Conservation (phyloP, 2,113 vertebrate species). For the Vulpes ferrilata region DNA sequence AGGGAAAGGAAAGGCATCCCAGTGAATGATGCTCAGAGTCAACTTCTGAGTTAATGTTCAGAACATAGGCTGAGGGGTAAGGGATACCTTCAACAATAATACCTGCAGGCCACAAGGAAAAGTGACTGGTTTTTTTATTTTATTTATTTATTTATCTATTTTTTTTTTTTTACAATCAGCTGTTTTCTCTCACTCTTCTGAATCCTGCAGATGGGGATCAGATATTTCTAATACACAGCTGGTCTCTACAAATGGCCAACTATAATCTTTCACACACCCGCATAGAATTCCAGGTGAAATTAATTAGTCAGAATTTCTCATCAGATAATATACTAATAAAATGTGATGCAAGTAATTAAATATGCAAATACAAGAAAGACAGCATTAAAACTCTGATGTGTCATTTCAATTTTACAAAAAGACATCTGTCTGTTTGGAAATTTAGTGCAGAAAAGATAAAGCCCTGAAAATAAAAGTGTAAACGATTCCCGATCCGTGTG, state of each 20-base stretch:
- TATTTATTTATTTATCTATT: neutral
- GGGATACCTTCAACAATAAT: constrained; percentile 85
- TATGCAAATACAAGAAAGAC: constrained; percentile 83
- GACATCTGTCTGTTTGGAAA: constrained; percentile 83
- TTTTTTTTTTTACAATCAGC: constrained; percentile 84
- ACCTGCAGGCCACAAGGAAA: constrained; percentile 80
- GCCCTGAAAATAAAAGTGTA: constrained; percentile 77
- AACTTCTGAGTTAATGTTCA: constrained; percentile 79
- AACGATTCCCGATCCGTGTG: constrained; percentile 68
- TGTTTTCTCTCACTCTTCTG: constrained; percentile 79
- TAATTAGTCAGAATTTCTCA: constrained; percentile 85
- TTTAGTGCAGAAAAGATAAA: constrained; percentile 68
- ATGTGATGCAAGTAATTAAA: constrained; percentile 86
- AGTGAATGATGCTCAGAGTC: constrained; percentile 69
- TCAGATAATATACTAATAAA: constrained; percentile 86
- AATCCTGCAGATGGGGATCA: constrained; percentile 82
- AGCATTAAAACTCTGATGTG: constrained; percentile 77
- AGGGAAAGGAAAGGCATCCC: constrained; percentile 75
- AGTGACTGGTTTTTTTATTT: constrained; percentile 21
- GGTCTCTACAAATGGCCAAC: constrained; percentile 83
- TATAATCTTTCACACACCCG: constrained; percentile 80
- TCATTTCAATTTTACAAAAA: constrained; percentile 84
- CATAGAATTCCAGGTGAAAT: constrained; percentile 87
- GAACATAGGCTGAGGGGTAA: constrained; percentile 82
- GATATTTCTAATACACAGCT: constrained; percentile 87